Evolutionary conservation across 2,888 invertebrate species (phyloP), one percentile per base, ranked within the genome.

Genomic region (Ctena decussata): DNA sequence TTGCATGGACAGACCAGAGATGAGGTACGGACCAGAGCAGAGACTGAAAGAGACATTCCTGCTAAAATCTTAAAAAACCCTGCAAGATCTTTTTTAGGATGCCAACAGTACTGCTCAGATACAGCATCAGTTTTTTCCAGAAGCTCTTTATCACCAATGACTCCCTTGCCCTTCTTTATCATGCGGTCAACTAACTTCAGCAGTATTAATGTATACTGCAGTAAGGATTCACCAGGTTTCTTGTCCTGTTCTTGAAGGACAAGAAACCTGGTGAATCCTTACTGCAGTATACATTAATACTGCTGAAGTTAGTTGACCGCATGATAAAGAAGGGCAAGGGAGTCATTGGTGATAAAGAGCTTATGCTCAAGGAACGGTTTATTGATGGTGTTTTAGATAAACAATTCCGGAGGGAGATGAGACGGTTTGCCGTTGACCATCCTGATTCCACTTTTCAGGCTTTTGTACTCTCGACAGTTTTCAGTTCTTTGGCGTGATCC

Each of bases 41-140:
- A 70, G n/a, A n/a, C 11, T 21, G 73, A 84, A 41, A 76, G 72
- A 60, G 49, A 72, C 5, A 18, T 70, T 24, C 53, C 75, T 27
- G 60, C 46, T 18, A 75, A 84, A 65, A 80, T 84, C n/a, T 77
- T 80, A 21, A 12, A 53, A n/a, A n/a, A 70, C 60, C 21, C n/a
- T 80, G 12, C 30, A 60, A 21, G 24, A 30, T 32, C 21, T 76
- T 18, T 84, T 76, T 72, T 71, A 79, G 30, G 72, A 75, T 53
- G 73, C 27, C 0, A 76, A 84, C 27, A 80, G 72, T 49, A 73
- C 79, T 44, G 72, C 72, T 24, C 76, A 76, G 46, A 57, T 84
- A 37, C 80, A 79, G 60, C 83, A 83, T 27, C 15, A 15, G 18
- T 83, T 79, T 76, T 76, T 57, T n/a, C n/a, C 65, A 83, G 70